Evolutionary conservation across 92 coral and sea anemone species (phyloP).

Genomic region (Siderastrea radians): DNA sequence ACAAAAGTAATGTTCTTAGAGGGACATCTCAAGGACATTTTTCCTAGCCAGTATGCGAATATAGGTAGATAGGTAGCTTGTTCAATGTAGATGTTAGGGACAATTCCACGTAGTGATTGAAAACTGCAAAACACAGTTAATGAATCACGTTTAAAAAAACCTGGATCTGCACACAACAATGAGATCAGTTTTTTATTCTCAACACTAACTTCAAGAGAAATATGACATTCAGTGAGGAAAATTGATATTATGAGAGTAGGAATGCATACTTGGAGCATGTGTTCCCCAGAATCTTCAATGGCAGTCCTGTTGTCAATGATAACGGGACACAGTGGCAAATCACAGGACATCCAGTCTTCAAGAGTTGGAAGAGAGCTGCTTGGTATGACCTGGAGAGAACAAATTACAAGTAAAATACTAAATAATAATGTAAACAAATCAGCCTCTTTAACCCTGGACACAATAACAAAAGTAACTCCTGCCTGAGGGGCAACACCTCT

Average conservation of each 20-base stretch:
- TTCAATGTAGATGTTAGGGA: no score
- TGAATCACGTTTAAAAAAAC: no score
- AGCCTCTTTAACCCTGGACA: neutral
- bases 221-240: neutral
- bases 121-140: no score
- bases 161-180: no score
- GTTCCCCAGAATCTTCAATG: slow-evolving; percentile 67
- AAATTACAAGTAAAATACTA: neutral
- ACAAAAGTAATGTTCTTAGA: neutral
- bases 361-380: slow-evolving; percentile 60
- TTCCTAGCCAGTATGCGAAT: no score
- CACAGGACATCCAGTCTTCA: slow-evolving; percentile 74
- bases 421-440: neutral
- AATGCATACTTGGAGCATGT: slow-evolving; percentile 71
- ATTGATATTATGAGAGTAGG: neutral
- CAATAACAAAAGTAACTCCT: neutral
- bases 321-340: slow-evolving; percentile 78
- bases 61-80: no score
- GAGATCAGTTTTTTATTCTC: no score
- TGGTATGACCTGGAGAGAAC: slow-evolving; percentile 58
- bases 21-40: neutral
- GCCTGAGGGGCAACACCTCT: neutral
- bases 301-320: slow-evolving; percentile 68
- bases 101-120: no score
- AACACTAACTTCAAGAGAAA: neutral